Conservation (phyloP, 2,113 vertebrate genomes). For the Edolisoma coerulescens region DNA sequence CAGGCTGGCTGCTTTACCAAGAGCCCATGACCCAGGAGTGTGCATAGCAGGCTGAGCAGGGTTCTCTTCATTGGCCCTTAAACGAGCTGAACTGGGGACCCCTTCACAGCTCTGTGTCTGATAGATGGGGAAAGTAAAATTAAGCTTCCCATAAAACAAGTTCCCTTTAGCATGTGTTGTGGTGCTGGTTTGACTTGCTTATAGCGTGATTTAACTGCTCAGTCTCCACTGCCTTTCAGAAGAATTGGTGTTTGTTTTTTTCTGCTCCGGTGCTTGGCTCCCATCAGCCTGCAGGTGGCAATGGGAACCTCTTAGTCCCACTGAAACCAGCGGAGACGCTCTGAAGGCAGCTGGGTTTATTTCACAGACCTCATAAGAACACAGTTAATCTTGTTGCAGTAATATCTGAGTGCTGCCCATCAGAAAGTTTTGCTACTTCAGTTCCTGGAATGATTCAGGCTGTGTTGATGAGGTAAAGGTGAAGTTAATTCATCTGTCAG, state of each 20-base stretch:
- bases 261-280: neutral
- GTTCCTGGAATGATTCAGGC: neutral
- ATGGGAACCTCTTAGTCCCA: neutral
- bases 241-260: neutral
- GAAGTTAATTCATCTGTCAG: neutral
- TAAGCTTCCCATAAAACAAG: neutral
- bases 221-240: neutral
- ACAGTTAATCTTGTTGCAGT: neutral
- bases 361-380: neutral
- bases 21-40: rapidly evolving
- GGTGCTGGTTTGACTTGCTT: neutral
- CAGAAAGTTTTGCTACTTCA: neutral
- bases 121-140: neutral
- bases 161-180: neutral
- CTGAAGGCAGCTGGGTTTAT: neutral
- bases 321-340: neutral
- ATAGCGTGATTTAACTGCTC: neutral
- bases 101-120: neutral
- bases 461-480: neutral
- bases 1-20: too few relatives aligned
- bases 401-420: neutral
- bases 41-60: neutral
- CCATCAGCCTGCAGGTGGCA: neutral
- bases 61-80: neutral
- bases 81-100: rapidly evolving